phyloP scores from a whole-genome alignment of 2,113 vertebrate species.

The Pelusios castaneus region DNA sequence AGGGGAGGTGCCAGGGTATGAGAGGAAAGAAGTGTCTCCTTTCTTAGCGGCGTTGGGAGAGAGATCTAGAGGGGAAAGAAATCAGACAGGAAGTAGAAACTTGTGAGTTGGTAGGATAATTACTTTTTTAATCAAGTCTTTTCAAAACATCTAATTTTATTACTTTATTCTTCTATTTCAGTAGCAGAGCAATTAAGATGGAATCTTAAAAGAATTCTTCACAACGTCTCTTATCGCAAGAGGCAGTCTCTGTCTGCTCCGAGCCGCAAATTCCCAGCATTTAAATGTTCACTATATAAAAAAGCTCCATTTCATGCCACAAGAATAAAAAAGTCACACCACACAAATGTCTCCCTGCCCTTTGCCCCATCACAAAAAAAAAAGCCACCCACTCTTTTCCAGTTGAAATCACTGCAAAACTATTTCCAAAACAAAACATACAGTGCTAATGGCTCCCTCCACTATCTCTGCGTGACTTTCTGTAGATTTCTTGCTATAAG shows the following conservation, averaged over 20 bases:
- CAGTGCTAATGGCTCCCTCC: background rate
- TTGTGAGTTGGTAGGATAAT: conserved; percentile 35
- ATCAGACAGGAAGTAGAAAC: background rate
- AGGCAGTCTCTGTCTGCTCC: conserved; percentile 63
- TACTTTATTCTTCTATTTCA: conserved; percentile 76
- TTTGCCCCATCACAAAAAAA: background rate
- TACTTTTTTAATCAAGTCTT: conserved; percentile 74
- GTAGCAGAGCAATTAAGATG: conserved; percentile 70
- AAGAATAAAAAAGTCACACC: conserved; percentile 42
- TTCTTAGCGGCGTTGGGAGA: background rate
- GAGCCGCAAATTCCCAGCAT: conserved; percentile 57
- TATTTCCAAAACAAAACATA: background rate
- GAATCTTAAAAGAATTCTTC: conserved; percentile 72
- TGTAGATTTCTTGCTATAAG: background rate
- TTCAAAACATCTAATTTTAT: conserved; percentile 71
- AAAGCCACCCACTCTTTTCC: background rate
- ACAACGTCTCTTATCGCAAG: conserved; percentile 65
- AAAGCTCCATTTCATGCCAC: conserved; percentile 61
- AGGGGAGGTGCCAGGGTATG: background rate
- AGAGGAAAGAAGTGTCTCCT: background rate
- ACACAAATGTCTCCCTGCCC: background rate
- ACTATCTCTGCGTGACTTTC: background rate
- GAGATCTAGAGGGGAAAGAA: background rate
- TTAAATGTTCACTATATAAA: conserved; percentile 71
- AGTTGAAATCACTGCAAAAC: background rate